Evolutionary conservation across 2,888 invertebrate species (phyloP), one percentile per base, ranked within the genome.

Genomic region (Hirudinaria manillensis): DNA sequence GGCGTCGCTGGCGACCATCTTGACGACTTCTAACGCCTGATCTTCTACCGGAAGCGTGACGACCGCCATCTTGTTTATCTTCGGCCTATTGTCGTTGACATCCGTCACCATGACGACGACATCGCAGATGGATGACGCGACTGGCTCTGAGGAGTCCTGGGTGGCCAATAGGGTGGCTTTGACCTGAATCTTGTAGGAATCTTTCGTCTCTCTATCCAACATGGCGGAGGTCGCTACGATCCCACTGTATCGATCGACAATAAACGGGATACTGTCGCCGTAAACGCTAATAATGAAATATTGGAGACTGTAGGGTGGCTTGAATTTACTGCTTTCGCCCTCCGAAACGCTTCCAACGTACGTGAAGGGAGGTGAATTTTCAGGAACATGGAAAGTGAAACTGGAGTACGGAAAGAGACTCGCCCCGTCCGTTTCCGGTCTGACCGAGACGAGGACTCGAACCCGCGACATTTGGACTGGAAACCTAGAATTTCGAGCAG

Each of bases 181-280:
- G 78, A 97, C 90, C 32, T 91, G 91, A 77, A 97, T 87, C 78
- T 90, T 88, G 86, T 95, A 96, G 79, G 89, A 89, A 0, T 91
- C 87, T 76, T 91, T 89, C 3, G 89, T 88, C 87, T 97, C 97
- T 73, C 96, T 89, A 85, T 97, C 96, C 81, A 97, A 87, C 93
- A 95, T 95, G 80, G 94, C 94, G 85, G 95, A 95, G 10, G 96
- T 97, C 83, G 92, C 92, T 77, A 98, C 91, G 76, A 93, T 91
- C 65, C 97, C 97, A 80, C 94, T 94, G 85, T 93, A 61, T 29
- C 6, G 24, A 27, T 24, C 24, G 7, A 61, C 61, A 10, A 29
- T 29, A 61, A 61, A 16, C 24, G 61, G 61, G 7, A 61, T 7
- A 27, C 29, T 24, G 1, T 19, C 61, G 6, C 10, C 10, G 13